phyloP scores from a whole-genome alignment of 1,140 invertebrate genomes.

The Temnothorax nylanderi region DNA sequence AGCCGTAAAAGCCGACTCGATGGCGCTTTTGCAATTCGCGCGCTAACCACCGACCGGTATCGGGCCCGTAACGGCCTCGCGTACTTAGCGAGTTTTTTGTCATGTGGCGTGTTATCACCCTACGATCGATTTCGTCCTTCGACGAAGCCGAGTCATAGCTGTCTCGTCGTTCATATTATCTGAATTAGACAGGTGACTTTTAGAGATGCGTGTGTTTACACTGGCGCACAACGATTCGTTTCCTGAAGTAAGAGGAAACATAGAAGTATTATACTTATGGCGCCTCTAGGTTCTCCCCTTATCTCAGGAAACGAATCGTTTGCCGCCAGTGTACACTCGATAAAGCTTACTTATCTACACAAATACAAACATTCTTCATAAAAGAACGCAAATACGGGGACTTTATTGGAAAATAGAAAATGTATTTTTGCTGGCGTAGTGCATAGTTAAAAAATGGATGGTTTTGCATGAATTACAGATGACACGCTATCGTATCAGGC shows the following conservation, averaged over 20 bases:
- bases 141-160: conserved; percentile 8
- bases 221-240: too few species aligned
- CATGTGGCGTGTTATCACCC: conserved; percentile 59
- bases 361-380: neutral
- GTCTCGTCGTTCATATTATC: conserved; percentile 25
- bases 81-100: conserved; percentile 64
- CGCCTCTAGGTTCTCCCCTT: too few species aligned
- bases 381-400: neutral
- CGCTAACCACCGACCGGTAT: conserved; percentile 57
- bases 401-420: neutral
- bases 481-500: conserved; percentile 59
- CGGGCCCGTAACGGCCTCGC: conserved; percentile 47
- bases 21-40: conserved; percentile 69
- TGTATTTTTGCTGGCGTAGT: neutral
- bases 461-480: conserved; percentile 36
- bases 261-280: too few species aligned
- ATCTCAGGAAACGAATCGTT: too few species aligned
- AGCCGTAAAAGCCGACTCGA: conserved; percentile 55
- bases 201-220: neutral
- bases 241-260: too few species aligned
- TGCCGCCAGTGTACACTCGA: neutral
- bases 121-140: conserved; percentile 60
- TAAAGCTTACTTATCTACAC: neutral
- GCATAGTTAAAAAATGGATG: conserved; percentile 13
- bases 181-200: conserved; percentile 59